Percentiles rank a stretch among this genome's conserved stretches.
These are phyloP conservation scores for Gallinago solitaria DNA, from an alignment of 2,797 vertebrate species.

Conservation along the genomic window DNA sequence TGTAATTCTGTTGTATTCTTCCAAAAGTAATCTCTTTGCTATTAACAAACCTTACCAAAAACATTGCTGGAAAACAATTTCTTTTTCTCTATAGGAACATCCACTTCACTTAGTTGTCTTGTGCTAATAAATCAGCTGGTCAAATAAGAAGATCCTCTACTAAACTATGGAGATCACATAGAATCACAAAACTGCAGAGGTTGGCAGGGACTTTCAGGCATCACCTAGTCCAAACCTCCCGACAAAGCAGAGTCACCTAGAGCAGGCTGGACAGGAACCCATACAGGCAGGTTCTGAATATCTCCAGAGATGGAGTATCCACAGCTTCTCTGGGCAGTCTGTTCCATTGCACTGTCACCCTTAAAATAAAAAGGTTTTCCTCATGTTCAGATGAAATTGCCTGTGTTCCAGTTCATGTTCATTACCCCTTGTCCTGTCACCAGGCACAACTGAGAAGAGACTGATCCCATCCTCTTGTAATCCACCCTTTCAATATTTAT, in stretches of 20 bases:
- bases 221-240: background rate
- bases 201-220: background rate
- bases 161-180: background rate
- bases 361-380: background rate
- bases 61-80: background rate
- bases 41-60: background rate
- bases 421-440: background rate
- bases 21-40: background rate
- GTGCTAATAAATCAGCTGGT: background rate
- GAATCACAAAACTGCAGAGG: background rate
- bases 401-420: background rate
- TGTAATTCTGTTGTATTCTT: background rate
- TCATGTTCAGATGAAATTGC: background rate
- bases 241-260: background rate
- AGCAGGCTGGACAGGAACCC: background rate
- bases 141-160: background rate
- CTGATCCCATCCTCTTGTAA: background rate
- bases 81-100: background rate
- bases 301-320: background rate
- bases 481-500: background rate
- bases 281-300: background rate
- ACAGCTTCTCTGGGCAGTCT: background rate
- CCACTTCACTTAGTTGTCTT: background rate
- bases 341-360: background rate
- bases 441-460: background rate